Conservation (phyloP, 1,140 invertebrate species). For the Bradynema listronoti region DNA sequence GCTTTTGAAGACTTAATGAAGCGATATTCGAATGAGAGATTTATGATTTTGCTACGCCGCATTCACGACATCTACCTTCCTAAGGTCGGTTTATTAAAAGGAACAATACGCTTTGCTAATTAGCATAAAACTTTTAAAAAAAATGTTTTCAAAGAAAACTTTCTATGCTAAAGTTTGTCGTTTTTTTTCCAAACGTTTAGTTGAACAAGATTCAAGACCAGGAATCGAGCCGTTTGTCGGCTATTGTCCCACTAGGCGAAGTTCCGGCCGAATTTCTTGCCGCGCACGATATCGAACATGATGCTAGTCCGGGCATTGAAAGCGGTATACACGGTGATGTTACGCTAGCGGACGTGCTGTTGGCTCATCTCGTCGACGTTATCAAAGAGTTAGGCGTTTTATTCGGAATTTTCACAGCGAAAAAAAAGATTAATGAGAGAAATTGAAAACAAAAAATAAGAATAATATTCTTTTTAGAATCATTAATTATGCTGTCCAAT, state of each 20-base stretch:
- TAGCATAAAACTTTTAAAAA: not conserved
- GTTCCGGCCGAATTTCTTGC: not conserved
- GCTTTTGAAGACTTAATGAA: slow-evolving; percentile 21
- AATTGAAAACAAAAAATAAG: no score
- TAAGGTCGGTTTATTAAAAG: slow-evolving; percentile 6
- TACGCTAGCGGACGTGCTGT: not conserved
- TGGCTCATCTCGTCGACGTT: not conserved
- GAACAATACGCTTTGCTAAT: not conserved
- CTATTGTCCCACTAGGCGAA: not conserved
- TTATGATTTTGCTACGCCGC: slow-evolving; percentile 14
- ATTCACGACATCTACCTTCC: slow-evolving; percentile 22
- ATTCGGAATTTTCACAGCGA: no score
- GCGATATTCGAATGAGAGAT: slow-evolving; percentile 1
- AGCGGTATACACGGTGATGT: not conserved
- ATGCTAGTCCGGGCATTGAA: not conserved
- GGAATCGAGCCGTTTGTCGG: not conserved
- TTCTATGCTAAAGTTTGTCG: not conserved
- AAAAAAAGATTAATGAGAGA: no score
- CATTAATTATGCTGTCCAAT: not conserved
- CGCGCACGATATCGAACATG: not conserved
- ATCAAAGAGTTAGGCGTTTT: not conserved
- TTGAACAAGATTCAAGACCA: not conserved
- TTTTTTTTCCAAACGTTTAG: not conserved
- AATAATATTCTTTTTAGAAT: no score
- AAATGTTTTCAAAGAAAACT: not conserved